These are phyloP conservation scores for Scopus umbretta DNA, from an alignment of 2,113 vertebrate species.

Conservation along the genomic window DNA sequence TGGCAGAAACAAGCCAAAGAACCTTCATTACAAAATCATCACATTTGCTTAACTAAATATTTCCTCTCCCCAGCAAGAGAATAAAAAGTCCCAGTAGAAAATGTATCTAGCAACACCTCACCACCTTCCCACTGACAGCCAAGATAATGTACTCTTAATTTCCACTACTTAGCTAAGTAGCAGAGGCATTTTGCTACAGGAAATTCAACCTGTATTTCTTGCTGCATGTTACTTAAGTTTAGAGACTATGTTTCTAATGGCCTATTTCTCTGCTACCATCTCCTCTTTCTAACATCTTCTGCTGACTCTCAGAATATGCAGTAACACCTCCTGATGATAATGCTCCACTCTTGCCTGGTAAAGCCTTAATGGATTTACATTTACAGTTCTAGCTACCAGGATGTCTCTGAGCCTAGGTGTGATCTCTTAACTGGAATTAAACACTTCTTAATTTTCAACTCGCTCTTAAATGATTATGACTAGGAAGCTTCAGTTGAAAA, in stretches of 20 bases:
- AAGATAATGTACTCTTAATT: background rate
- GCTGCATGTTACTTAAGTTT: background rate
- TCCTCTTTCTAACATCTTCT: background rate
- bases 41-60: background rate
- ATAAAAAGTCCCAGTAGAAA: background rate
- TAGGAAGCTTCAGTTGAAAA: background rate
- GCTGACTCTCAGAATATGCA: background rate
- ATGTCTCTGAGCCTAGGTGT: background rate
- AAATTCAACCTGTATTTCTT: background rate
- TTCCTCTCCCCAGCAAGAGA: background rate
- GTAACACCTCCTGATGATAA: background rate
- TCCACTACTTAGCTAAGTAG: background rate
- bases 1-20: background rate
- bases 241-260: background rate
- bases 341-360: background rate
- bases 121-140: background rate
- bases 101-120: background rate
- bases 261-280: background rate
- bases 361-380: background rate
- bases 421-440: background rate
- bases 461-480: background rate
- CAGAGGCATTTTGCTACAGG: background rate
- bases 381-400: background rate
- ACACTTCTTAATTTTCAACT: background rate
- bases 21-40: background rate